Evolutionary conservation across 2,113 vertebrate species (phyloP).

Genomic region (Pseudorhombus dupliciocellatus): DNA sequence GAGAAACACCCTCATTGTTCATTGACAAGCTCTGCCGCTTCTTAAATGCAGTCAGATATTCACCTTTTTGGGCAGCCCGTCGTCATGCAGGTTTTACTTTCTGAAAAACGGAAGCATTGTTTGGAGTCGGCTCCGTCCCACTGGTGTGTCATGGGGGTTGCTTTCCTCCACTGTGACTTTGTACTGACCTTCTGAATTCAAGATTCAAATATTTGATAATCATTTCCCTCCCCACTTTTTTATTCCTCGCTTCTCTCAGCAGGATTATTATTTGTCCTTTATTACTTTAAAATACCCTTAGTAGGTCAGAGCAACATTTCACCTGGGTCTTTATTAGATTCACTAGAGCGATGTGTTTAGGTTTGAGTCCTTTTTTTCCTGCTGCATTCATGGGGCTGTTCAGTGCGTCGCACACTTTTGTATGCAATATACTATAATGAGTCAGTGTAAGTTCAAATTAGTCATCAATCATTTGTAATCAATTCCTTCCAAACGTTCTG

Average conservation of each 20-base stretch:
- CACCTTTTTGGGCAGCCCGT: slow-evolving; percentile 29
- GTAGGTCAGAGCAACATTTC: slow-evolving; percentile 10
- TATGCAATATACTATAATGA: not conserved
- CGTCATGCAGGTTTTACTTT: slow-evolving; percentile 19
- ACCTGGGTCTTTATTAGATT: slow-evolving; percentile 38
- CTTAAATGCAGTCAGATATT: slow-evolving; percentile 15
- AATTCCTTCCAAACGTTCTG: not conserved
- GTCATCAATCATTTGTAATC: not conserved
- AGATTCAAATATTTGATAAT: slow-evolving; percentile 54
- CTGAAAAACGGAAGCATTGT: slow-evolving; percentile 58
- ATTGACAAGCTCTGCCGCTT: slow-evolving; percentile 23
- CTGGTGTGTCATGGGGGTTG: slow-evolving; percentile 45
- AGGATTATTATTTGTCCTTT: slow-evolving; percentile 35
- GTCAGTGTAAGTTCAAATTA: not conserved
- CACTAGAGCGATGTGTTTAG: slow-evolving; percentile 1
- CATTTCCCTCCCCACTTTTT: slow-evolving; percentile 39
- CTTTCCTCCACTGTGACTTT: slow-evolving; percentile 53
- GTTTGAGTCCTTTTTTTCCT: not conserved
- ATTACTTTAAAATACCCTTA: slow-evolving; percentile 20
- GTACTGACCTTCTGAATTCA: slow-evolving; percentile 39
- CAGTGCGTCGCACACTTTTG: not conserved
- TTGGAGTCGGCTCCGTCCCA: slow-evolving; percentile 34
- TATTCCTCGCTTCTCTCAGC: slow-evolving; percentile 40
- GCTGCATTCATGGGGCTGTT: not conserved
- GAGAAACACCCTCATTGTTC: slow-evolving; percentile 47